phyloP scores from a whole-genome alignment of 2,113 vertebrate species.

The Melanerpes aurifrons region DNA sequence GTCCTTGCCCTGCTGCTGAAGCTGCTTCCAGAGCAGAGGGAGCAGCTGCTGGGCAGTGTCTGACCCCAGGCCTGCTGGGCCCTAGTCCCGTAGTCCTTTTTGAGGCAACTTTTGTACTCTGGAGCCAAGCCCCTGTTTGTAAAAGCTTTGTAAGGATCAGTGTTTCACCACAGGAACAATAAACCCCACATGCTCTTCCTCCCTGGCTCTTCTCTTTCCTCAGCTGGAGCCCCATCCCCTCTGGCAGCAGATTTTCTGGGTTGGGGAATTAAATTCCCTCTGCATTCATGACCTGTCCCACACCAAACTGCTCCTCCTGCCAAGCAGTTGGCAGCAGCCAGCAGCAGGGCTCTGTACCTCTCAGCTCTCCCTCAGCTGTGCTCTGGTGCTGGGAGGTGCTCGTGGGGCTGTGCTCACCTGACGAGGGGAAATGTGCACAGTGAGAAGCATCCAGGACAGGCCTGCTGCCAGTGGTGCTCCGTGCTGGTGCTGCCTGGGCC shows the following conservation, averaged over 20 bases:
- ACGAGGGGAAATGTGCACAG: not conserved
- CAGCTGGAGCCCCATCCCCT: not conserved
- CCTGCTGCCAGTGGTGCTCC: not conserved
- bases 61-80: not conserved
- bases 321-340: not conserved
- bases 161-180: not conserved
- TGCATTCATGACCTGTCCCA: not conserved
- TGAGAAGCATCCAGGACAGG: not conserved
- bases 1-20: not conserved
- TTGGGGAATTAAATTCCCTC: not conserved
- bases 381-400: not conserved
- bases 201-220: not conserved
- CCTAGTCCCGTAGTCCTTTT: not conserved
- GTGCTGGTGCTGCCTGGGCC: not conserved
- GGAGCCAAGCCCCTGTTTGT: not conserved
- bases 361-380: too few species aligned
- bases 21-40: not conserved
- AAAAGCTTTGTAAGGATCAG: slow-evolving; percentile 16
- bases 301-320: not conserved
- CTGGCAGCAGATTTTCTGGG: not conserved
- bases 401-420: not conserved
- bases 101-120: slow-evolving; percentile 59
- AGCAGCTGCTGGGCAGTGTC: not conserved
- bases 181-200: not conserved
- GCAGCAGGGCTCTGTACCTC: not conserved